Evolutionary conservation across 2,113 vertebrate species (phyloP), one percentile per base, ranked within the genome.

Genomic region (human): DNA sequence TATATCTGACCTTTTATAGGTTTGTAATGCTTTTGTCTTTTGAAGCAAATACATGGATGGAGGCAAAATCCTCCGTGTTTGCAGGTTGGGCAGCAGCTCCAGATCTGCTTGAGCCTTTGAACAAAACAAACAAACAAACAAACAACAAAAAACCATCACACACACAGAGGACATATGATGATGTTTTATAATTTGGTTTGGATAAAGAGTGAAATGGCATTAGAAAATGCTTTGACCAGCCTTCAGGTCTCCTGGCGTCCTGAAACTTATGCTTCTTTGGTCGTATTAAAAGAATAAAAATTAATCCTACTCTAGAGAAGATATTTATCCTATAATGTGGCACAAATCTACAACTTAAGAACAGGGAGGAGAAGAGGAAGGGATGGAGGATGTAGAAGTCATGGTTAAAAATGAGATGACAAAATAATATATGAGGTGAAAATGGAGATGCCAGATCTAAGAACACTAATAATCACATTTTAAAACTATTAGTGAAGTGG

Each of bases 251-350:
- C 40, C 64, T n/a, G 25, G 32, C 57, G 6, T 78, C 22, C 35
- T 92, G 61, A 92, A 78, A 92, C 12, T 6, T 55, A 32, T 30
- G 38, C 3, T 73, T 95, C 17, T 52, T 94, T 90, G 55, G 22
- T 43, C 64, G 0, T 57, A 43, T 30, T 88, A 68, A 73, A 82
- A 94, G 1, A 70, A 25, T 45, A 95, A 91, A 68, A 52, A 43
- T 72, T 30, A 66, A 14, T 75, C 8, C 12, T 32, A 11, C 38
- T 52, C 18, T n/a, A 73, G 30, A 38, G 35, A 81, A 79, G 11
- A 23, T 18, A 90, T 35, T 72, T 82, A n/a, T 72, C 23, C 64
- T 48, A 14, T 5, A 89, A 20, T 55, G 18, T 27, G 23, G 43
- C 27, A 75, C 40, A 84, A 6, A 81, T 2, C 4, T 55, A 40